Evolutionary conservation across 1,140 invertebrate species (phyloP), one percentile per base, ranked within the genome.

Genomic region (Dufourea novaeangliae): DNA sequence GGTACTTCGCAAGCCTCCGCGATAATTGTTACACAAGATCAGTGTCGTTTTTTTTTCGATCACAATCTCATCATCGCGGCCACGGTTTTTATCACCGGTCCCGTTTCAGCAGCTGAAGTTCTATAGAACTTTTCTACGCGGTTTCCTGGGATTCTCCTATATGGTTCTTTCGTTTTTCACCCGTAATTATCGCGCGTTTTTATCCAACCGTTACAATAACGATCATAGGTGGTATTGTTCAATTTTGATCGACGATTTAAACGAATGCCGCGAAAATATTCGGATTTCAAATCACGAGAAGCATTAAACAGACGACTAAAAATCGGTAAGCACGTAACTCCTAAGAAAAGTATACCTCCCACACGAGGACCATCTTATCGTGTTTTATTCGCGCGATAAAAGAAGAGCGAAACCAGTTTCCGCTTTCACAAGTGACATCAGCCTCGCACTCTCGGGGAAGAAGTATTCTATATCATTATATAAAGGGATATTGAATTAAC

Each of bases 11-110:
- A 56, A 78, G 54, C 52, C 67, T 64, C 70, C 34, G n/a, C 77
- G 81, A 82, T 83, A 78, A 82, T 63, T 32, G 64, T 83, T 83
- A 78, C 81, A 78, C 80, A 83, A 83, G 74, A 83, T 83, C 80
- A 73, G 41, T 78, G 63, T 73, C 62, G 66, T 57, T 57, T 27
- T 56, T 57, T 57, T 27, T 56, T 29, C 44, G 64, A 83, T 73
- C 78, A 78, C 44, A n/a, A n/a, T n/a, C n/a, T n/a, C n/a, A n/a
- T n/a, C n/a, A 27, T 50, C 59, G 37, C 50, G 66, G 32, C 46
- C 22, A 25, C 29, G 34, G 32, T 41, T 34, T 17, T 64, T 52
- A 39, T 64, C 46, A 52, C 41, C 20, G 63, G 39, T 50, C 20
- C 46, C 63, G n/a, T 54, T 63, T 32, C 17, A n/a, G n/a, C 46